Percentiles rank a stretch among this genome's conserved stretches.
Conservation (phyloP, 2,888 invertebrate species). For the Drosophila niveifrons region DNA sequence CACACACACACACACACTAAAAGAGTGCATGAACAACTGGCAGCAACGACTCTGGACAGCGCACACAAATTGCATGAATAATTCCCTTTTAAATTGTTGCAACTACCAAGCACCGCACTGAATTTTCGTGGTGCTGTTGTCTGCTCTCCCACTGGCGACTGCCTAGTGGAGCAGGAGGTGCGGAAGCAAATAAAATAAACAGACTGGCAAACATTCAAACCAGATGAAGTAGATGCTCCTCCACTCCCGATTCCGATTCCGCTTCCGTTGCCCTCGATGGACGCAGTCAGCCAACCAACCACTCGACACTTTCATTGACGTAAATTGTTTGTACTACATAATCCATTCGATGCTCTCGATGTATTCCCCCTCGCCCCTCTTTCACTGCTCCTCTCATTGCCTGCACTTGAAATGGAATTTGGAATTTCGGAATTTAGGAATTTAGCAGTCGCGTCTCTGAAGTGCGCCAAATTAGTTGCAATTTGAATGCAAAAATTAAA, state of each 20-base stretch:
- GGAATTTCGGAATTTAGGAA: constrained; percentile 5
- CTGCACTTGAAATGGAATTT: constrained; percentile 71
- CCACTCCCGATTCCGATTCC: no score
- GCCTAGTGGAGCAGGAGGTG: no score
- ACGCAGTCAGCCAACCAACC: constrained; percentile 13
- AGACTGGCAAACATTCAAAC: constrained; percentile 57
- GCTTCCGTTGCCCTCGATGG: not conserved
- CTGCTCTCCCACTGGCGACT: not conserved
- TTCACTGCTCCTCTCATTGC: constrained; percentile 32
- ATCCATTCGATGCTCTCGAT: constrained; percentile 30
- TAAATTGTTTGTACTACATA: constrained; percentile 77
- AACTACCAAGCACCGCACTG: constrained; percentile 54
- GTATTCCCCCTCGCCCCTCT: not conserved
- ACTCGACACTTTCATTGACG: constrained; percentile 75
- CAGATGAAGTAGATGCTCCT: constrained; percentile 29
- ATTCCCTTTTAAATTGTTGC: constrained; percentile 80
- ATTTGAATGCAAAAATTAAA: constrained; percentile 75
- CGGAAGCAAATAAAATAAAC: constrained; percentile 70
- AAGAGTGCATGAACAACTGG: not conserved
- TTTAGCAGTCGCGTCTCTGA: constrained; percentile 49
- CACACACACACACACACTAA: no score
- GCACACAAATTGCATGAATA: constrained; percentile 80
- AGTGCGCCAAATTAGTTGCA: constrained; percentile 76
- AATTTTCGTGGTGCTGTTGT: constrained; percentile 6
- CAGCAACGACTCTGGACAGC: not conserved